Base-by-base conservation (phyloP, 2,797 vertebrate genomes). In the Taenioides sp. region DNA sequence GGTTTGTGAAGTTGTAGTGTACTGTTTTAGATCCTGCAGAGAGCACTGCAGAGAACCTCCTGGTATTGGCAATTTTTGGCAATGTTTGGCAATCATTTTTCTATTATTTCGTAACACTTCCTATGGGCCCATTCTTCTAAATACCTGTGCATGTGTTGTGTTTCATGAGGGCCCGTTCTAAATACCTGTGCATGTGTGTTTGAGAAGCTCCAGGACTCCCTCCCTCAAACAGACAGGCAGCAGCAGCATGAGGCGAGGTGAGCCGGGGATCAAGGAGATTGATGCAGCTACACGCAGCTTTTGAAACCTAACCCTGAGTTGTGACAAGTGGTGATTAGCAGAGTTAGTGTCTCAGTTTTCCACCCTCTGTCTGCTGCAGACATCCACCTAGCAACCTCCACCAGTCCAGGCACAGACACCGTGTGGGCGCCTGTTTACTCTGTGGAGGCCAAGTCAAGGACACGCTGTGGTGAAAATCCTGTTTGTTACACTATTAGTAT, bases 291-390 rank as follows among this genome's bases (percentile, higher is more conserved):
- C 79, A 74, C 20, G 63, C 67, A 34, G 69, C 80, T 79, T 72
- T 80, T 72, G 78, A 84, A 89, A 87, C 73, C 60, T 61, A 84
- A 88, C 37, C 73, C 82, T 43, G 28, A 75, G 76, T 82, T 84
- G 86, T 80, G 86, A 87, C 84, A 87, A 78, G 82, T 16, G 50
- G 80, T 82, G 82, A 88, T 89, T 87, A 88, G 78, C 37, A 1
- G 67, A 37, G 52, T 77, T 85, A 84, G 73, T 81, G 76, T 84
- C 67, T 78, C 0, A 49, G 69, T 65, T 61, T 73, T 82, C 70
- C 82, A 64, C 80, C 82, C 65, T n/a, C 54, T 17, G 84, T 79
- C 78, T 83, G 79, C 77, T 65, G 76, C 54, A 62, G n/a, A 66
- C 54, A 74, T 47, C 43, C 43, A 47, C 43, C 43, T 16, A 47